Evolutionary conservation across 1,140 invertebrate species (phyloP).

Genomic region (Yoshiicerus persimilis): DNA sequence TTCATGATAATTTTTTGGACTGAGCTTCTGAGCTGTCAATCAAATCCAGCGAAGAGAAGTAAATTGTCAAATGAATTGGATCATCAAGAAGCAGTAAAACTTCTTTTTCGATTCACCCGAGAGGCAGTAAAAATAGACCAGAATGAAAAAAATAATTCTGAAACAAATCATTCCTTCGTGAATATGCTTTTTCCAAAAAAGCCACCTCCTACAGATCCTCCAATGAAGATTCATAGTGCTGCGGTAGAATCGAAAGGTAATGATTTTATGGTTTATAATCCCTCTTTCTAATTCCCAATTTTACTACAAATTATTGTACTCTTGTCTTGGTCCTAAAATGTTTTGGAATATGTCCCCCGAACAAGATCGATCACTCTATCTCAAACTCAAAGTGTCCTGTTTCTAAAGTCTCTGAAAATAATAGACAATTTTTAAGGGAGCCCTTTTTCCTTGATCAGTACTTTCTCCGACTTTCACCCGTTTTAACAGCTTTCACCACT

Average conservation of each 20-base stretch:
- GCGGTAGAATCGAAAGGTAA: not conserved
- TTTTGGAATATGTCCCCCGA: too few relatives aligned
- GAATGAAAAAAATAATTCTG: not conserved
- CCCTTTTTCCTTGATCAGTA: too few relatives aligned
- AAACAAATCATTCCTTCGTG: not conserved
- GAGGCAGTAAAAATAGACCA: not conserved
- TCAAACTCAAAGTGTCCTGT: too few relatives aligned
- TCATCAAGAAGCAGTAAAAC: not conserved
- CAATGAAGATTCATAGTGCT: not conserved
- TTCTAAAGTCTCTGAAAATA: too few relatives aligned
- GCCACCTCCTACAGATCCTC: not conserved
- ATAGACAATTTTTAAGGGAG: too few relatives aligned
- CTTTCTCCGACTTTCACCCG: too few relatives aligned
- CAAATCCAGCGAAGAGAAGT: not conserved
- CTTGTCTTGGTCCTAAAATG: too few relatives aligned
- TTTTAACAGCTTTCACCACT: too few relatives aligned
- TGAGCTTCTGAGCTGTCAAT: not conserved
- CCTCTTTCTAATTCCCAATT: too few relatives aligned
- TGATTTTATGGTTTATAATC: too few relatives aligned
- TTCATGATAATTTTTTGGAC: not conserved
- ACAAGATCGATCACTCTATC: too few relatives aligned
- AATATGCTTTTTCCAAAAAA: not conserved
- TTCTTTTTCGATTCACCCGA: not conserved
- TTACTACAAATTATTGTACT: too few relatives aligned
- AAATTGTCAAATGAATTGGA: not conserved